Conservation (phyloP, 2,113 vertebrate species). For the Gymnorhina tibicen region DNA sequence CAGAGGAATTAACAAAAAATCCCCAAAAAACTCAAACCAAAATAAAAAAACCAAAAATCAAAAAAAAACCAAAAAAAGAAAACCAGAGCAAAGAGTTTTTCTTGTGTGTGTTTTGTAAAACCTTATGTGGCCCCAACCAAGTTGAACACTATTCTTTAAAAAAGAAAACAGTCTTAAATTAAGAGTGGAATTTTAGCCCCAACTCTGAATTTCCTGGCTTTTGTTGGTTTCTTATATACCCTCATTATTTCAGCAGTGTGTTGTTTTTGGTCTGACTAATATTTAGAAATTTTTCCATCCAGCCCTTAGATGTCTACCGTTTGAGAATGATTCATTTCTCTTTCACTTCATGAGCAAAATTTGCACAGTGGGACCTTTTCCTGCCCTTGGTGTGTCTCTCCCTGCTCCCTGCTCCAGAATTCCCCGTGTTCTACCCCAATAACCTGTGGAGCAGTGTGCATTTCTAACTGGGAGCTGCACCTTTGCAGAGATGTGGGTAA, state of each 20-base stretch:
- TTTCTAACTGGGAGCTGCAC: background rate
- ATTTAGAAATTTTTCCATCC: conserved; percentile 50
- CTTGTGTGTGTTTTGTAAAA: background rate
- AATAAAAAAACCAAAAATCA: background rate
- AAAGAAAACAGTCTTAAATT: conserved; percentile 50
- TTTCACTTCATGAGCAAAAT: background rate
- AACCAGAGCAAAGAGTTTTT: background rate
- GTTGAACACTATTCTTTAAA: background rate
- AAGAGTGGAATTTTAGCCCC: conserved; percentile 40
- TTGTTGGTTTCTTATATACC: conserved; percentile 21
- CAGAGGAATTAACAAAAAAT: background rate
- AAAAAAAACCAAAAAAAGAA: background rate
- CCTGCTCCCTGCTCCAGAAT: background rate
- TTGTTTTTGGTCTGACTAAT: conserved; percentile 49
- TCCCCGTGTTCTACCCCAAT: background rate
- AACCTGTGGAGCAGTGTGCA: background rate
- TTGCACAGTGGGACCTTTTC: background rate
- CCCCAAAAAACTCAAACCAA: background rate
- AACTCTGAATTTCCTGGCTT: conserved; percentile 44
- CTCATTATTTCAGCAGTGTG: conserved; percentile 37
- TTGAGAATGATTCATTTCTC: conserved; percentile 40
- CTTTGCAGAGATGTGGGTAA: background rate
- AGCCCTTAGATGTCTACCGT: conserved; percentile 42
- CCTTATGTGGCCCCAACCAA: background rate
- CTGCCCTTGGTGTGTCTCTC: background rate